phyloP scores from a whole-genome alignment of 2,113 vertebrate genomes.

The Peromyscus leucopus region DNA sequence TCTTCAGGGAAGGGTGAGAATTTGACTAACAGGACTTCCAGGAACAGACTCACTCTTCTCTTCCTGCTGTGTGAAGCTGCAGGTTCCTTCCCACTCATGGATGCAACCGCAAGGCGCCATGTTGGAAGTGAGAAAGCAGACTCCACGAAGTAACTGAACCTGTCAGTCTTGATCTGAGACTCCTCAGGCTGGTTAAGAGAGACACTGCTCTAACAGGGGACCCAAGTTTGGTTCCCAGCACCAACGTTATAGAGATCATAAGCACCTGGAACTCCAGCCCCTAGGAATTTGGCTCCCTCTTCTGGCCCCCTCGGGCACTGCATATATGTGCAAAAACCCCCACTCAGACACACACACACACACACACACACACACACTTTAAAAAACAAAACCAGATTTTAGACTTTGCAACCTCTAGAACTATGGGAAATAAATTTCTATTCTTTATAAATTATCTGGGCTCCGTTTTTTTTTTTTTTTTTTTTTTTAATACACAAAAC shows the following conservation, averaged over 20 bases:
- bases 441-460: background rate
- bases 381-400: background rate
- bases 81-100: background rate
- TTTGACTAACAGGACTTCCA: accelerated
- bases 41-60: background rate
- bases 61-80: background rate
- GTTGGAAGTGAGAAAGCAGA: background rate
- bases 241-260: background rate
- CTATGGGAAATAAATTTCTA: background rate
- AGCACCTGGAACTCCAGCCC: background rate
- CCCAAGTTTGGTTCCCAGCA: background rate
- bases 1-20: background rate
- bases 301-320: background rate
- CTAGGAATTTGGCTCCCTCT: background rate
- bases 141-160: background rate
- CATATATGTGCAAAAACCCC: no score
- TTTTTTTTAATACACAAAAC: background rate
- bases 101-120: background rate
- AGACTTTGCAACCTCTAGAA: background rate
- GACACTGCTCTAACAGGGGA: background rate
- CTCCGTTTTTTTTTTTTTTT: background rate
- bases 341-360: background rate
- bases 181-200: background rate
- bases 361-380: background rate
- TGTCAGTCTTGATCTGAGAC: background rate